A percentile compares a stretch with the other conserved stretches of the same genome.
Evolutionary conservation across 2,113 vertebrate species (phyloP).

Genomic region (Catharus bicknelli): DNA sequence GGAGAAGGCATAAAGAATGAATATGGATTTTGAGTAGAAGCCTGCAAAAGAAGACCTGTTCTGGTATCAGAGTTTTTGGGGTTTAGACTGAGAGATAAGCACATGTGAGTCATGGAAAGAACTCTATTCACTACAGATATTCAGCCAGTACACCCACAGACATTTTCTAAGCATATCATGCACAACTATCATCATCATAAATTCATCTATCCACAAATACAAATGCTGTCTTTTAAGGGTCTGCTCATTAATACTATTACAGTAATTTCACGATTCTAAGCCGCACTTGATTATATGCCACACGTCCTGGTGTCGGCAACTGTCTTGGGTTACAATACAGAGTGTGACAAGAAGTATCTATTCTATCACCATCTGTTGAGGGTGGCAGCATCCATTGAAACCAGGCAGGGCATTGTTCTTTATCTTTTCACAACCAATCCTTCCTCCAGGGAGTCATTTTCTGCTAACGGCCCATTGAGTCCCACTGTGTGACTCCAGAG

Average conservation of each 20-base stretch:
- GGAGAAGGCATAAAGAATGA: neutral
- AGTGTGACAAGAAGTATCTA: no score
- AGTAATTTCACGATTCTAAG: no score
- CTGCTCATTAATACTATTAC: neutral
- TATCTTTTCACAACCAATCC: no score
- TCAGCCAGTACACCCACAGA: neutral
- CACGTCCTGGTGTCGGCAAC: no score
- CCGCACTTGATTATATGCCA: no score
- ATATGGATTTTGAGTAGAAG: neutral
- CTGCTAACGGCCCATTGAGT: no score
- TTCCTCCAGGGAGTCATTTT: no score
- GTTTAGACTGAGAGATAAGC: neutral
- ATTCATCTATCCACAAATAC: neutral
- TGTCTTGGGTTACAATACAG: no score
- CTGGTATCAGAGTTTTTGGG: neutral
- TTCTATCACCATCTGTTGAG: no score
- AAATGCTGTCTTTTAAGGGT: neutral
- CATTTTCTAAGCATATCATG: neutral
- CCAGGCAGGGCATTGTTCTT: no score
- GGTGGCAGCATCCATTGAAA: no score
- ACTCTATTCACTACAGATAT: neutral
- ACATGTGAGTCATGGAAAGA: neutral
- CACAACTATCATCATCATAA: neutral
- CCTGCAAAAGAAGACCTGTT: neutral
- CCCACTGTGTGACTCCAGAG: no score